Evolutionary conservation across 2,113 vertebrate genomes (phyloP).

Genomic region (Ammodytes dubius): DNA sequence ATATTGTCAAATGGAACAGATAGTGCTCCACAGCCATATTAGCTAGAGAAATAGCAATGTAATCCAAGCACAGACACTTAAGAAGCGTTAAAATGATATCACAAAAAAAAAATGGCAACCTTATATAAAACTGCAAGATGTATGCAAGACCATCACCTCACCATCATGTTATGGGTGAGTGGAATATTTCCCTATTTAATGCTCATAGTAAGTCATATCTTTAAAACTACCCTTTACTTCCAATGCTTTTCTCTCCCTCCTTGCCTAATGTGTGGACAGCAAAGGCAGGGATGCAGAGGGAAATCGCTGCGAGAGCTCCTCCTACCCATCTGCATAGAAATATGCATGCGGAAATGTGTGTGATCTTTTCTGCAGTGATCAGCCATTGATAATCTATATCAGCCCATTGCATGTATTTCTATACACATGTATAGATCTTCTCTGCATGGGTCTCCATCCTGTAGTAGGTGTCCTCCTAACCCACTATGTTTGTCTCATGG

Average conservation of each 20-base stretch:
- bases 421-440: conserved; percentile 22
- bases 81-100: conserved; percentile 2
- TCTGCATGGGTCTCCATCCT: conserved; percentile 46
- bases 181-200: conserved; percentile 85
- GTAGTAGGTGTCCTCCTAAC: conserved; percentile 57
- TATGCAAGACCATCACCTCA: conserved; percentile 81
- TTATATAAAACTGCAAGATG: neutral
- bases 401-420: conserved; percentile 4
- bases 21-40: conserved; percentile 8
- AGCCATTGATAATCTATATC: conserved; percentile 16
- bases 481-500: conserved; percentile 76
- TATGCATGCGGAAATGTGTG: neutral
- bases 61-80: neutral
- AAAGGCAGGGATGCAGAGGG: conserved; percentile 28
- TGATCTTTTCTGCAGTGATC: conserved; percentile 3
- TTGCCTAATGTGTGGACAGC: conserved; percentile 35
- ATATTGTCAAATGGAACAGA: conserved; percentile 23
- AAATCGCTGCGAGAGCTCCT: conserved; percentile 26
- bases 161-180: conserved; percentile 73
- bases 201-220: conserved; percentile 77
- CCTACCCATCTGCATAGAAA: conserved; percentile 28
- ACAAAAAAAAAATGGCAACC: neutral
- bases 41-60: conserved; percentile 4
- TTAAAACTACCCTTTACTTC: neutral
- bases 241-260: neutral